Percentiles rank a stretch among this genome's conserved stretches.
Evolutionary conservation across 2,113 vertebrate species (phyloP).

Genomic region (Oncorhynchus clarkii): DNA sequence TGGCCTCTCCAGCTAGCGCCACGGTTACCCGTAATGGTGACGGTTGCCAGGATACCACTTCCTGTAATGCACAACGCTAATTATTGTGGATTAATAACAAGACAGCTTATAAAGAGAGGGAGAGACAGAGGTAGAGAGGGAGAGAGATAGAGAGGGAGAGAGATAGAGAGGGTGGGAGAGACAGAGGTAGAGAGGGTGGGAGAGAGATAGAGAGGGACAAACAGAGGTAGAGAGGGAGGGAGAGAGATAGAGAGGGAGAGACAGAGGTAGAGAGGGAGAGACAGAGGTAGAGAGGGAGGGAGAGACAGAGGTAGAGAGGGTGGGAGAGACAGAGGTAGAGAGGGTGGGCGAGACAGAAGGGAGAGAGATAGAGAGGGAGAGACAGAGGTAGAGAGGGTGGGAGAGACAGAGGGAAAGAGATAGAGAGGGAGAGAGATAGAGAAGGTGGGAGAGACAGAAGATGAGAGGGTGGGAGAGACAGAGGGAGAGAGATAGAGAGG

Average conservation of each 20-base stretch:
- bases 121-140: too few species aligned
- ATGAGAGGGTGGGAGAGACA: too few species aligned
- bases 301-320: too few species aligned
- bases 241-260: not conserved
- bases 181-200: too few species aligned
- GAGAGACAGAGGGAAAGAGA: fast-evolving
- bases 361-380: too few species aligned
- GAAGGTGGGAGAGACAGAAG: not conserved
- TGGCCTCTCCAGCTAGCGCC: not conserved
- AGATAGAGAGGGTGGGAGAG: too few species aligned
- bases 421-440: not conserved
- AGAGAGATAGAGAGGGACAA: not conserved
- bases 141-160: too few species aligned
- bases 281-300: not conserved
- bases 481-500: too few species aligned
- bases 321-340: too few species aligned
- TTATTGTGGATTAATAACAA: not conserved
- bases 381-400: too few species aligned
- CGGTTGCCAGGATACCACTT: not conserved
- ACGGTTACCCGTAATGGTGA: not conserved
- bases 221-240: not conserved
- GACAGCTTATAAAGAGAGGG: not conserved
- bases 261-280: too few species aligned
- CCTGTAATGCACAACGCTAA: not conserved
- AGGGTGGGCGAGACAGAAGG: too few species aligned